phyloP scores from a whole-genome alignment of 2,888 invertebrate genomes.

The Caenorhabditis panamensis region DNA sequence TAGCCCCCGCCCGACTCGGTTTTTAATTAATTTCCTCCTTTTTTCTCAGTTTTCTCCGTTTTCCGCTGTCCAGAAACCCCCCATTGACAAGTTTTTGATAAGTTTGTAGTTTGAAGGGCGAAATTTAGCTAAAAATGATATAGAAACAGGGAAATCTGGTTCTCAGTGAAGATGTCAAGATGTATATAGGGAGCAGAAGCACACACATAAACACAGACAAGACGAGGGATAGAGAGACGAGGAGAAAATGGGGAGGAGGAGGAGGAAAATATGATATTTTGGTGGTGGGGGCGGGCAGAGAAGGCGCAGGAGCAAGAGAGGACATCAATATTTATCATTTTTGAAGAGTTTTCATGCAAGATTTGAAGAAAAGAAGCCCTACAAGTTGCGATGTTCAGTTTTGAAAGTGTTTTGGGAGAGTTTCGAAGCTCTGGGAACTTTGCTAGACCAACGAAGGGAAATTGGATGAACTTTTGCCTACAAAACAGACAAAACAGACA shows the following conservation, averaged over 20 bases:
- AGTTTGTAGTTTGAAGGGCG: conserved; percentile 35
- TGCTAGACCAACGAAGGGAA: neutral
- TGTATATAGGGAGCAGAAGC: conserved; percentile 29
- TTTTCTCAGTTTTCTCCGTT: neutral
- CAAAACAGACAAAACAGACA: too few species aligned
- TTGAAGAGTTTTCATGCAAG: neutral
- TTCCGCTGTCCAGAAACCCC: neutral
- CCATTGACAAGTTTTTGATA: neutral
- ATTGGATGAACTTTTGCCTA: conserved; percentile 20
- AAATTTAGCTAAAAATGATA: too few species aligned
- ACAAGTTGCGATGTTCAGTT: neutral
- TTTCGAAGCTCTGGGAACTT: neutral
- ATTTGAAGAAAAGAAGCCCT: neutral
- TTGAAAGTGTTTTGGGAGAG: neutral
- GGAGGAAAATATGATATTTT: conserved; percentile 10
- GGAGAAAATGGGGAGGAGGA: neutral
- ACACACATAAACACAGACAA: conserved; percentile 17
- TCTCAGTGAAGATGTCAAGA: conserved; percentile 53
- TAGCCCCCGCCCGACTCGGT: neutral
- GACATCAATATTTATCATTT: conserved; percentile 23
- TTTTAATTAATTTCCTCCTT: conserved; percentile 3
- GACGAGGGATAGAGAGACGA: neutral
- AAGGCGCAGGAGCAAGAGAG: neutral
- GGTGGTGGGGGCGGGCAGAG: conserved; percentile 8
- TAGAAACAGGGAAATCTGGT: conserved; percentile 50